A percentile compares a stretch with the other conserved stretches of the same genome.
These are phyloP conservation scores for Schizopygopsis malacanthus DNA, from an alignment of 2,797 vertebrate genomes.

Conservation along the genomic window DNA sequence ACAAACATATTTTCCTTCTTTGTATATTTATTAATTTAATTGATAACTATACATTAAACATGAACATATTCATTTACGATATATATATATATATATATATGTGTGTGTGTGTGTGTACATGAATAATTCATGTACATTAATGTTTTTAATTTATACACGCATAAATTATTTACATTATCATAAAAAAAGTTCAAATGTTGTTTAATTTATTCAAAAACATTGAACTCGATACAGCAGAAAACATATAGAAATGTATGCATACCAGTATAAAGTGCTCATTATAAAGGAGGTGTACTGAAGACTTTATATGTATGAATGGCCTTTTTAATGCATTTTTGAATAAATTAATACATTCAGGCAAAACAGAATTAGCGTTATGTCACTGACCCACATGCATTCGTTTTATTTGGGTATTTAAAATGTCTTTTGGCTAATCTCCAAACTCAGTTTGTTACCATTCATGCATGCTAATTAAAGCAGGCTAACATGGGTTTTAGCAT, in stretches of 20 bases:
- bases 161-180: not conserved
- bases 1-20: no score
- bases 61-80: no score
- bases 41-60: no score
- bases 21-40: no score
- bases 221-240: not conserved
- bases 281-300: not conserved
- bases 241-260: not conserved
- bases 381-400: constrained; percentile 1
- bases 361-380: not conserved
- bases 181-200: not conserved
- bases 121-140: no score
- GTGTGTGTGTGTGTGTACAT: no score
- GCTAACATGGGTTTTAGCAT: constrained; percentile 35
- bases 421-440: constrained; percentile 38
- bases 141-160: no score
- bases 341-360: not conserved
- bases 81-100: no score
- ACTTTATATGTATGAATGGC: not conserved
- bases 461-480: constrained; percentile 46
- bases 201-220: not conserved
- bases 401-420: constrained; percentile 20
- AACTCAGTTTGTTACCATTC: constrained; percentile 36
- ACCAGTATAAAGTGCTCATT: not conserved
- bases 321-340: not conserved